Evolutionary conservation across 2,113 vertebrate genomes (phyloP).

Genomic region (Mormoops blainvillei): DNA sequence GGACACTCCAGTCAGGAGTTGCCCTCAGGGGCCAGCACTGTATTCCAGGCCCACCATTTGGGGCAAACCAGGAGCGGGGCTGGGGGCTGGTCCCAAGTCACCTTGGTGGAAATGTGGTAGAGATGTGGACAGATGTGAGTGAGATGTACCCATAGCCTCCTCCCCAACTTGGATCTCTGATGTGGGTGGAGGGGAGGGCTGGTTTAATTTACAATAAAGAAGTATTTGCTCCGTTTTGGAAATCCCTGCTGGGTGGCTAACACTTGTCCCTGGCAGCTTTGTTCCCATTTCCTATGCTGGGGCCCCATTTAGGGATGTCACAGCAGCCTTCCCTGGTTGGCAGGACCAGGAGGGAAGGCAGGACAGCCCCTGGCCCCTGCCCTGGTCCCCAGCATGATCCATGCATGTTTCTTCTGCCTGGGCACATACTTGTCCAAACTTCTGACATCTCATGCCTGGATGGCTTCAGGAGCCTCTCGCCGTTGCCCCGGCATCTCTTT

Average conservation of each 20-base stretch:
- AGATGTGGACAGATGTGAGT: neutral
- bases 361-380: neutral
- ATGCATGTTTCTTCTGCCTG: neutral
- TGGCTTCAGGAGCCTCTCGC: neutral
- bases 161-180: neutral
- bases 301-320: rapidly evolving
- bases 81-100: too few species aligned
- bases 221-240: neutral
- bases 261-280: neutral
- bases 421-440: neutral
- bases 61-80: neutral
- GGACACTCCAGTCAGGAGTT: neutral
- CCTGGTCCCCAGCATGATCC: too few species aligned
- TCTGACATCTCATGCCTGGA: neutral
- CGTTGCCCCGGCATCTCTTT: neutral
- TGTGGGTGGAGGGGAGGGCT: neutral
- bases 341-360: neutral
- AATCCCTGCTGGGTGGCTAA: rapidly evolving
- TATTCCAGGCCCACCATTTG: neutral
- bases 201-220: rapidly evolving
- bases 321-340: neutral
- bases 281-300: neutral
- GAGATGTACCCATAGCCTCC: neutral
- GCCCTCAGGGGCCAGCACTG: neutral
- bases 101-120: too few species aligned